Base-by-base conservation (phyloP, 2,888 invertebrate genomes). In the Cheilosia impressa region DNA sequence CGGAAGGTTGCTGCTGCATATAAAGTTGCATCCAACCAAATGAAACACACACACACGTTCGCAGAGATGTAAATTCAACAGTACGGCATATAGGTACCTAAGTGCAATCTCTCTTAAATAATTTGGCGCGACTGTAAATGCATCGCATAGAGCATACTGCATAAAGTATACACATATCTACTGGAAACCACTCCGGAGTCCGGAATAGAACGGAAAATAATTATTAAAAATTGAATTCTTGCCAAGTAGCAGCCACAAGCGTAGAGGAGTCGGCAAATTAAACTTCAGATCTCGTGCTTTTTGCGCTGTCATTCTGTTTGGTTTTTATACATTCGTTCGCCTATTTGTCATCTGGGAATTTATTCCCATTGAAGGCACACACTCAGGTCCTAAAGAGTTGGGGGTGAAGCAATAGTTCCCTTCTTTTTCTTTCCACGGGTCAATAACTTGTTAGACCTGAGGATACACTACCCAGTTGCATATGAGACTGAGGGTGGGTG, bases 161-260 rank as follows among this genome's bases (percentile, higher is more conserved):
- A 63, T 31, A n/a, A 24, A 41, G 17, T 38, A 50, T 4, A 13
- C 24, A 10, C 19, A 2, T 31, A 17, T 17, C 52, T 22, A 31
- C 38, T 5, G 5, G 4, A 17, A n/a, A 24, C 47, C 34, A 60
- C 19, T 27, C 24, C 43, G 31, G 47, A 60, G 27, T 77, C 13
- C 19, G 60, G 38, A 62, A 41, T 38, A 52, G 43, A 78, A 72
- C 17, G 47, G 62, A 72, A 83, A 78, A 83, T 72, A 78, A 83
- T 83, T 72, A 62, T 53, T 66, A 71, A 71, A 78, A 78, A 77
- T 83, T 83, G 83, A 83, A 83, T 83, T 72, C 83, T 73, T 78
- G 83, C 78, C 83, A 78, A 78, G 72, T 68, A 68, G 66, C 65
- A 68, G 78, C 81, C 77, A 65, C 58, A 82, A 82, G 81, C 81